Evolutionary conservation across 1,140 invertebrate species (phyloP).

Genomic region (Tetraneura akinire): DNA sequence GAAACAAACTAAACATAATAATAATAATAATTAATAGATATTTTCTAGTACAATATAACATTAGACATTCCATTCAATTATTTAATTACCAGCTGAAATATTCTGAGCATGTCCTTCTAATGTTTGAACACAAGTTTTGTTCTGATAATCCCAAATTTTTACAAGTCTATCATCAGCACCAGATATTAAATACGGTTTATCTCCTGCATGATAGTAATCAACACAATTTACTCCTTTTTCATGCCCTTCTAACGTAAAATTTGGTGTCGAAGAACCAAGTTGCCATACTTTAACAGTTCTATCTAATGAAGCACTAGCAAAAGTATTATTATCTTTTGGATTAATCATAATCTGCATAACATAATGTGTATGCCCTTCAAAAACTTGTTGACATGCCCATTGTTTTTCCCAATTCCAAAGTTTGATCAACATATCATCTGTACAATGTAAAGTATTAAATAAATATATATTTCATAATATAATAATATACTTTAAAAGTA

Average conservation of each 20-base stretch:
- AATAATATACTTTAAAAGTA: too few species aligned
- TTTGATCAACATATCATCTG: slow-evolving; percentile 99
- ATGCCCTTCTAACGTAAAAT: slow-evolving; percentile 98
- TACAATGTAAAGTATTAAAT: background rate
- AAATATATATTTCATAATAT: too few species aligned
- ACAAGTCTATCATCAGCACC: slow-evolving; percentile 96
- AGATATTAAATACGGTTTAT: slow-evolving; percentile 98
- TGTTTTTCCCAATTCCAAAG: slow-evolving; percentile 99
- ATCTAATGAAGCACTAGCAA: slow-evolving; percentile 97
- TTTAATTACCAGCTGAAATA: slow-evolving; percentile 71
- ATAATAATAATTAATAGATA: slow-evolving; percentile 36
- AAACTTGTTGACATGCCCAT: slow-evolving; percentile 96
- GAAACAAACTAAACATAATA: slow-evolving; percentile 73
- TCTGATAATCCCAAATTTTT: slow-evolving; percentile 99
- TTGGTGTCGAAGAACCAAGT: slow-evolving; percentile 91
- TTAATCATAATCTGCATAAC: slow-evolving; percentile 99
- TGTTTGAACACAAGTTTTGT: slow-evolving; percentile 99
- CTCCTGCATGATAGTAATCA: slow-evolving; percentile 99
- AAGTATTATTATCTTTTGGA: slow-evolving; percentile 99
- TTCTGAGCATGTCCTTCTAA: slow-evolving; percentile 97
- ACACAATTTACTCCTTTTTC: slow-evolving; percentile 99
- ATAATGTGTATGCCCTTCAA: slow-evolving; percentile 98
- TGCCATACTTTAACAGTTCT: slow-evolving; percentile 98
- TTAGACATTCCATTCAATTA: too few species aligned
- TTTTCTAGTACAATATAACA: background rate